A percentile compares a stretch with the other conserved stretches of the same genome.
Conservation (phyloP, 2,888 invertebrate genomes). For the Tenodera sinensis region DNA sequence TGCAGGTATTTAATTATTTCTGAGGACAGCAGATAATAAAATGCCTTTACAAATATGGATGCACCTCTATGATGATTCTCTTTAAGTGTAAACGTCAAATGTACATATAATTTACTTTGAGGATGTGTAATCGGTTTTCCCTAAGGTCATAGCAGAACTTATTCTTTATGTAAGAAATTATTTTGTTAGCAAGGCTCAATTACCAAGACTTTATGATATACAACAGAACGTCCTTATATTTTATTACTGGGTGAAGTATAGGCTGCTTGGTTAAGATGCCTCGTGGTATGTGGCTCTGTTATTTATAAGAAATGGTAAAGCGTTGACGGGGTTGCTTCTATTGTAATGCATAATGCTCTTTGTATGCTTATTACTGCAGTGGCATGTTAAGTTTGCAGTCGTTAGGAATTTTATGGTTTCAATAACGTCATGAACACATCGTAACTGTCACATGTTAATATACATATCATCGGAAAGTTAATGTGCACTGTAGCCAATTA, state of each 20-base stretch:
- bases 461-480: background rate
- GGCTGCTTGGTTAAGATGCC: background rate
- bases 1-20: no score
- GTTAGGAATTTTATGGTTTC: background rate
- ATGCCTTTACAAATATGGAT: no score
- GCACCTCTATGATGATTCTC: no score
- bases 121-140: background rate
- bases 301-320: background rate
- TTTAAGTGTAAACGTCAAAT: no score
- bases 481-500: background rate
- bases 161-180: background rate
- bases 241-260: background rate
- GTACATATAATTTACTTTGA: background rate
- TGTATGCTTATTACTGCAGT: background rate
- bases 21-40: no score
- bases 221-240: background rate
- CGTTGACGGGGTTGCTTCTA: background rate
- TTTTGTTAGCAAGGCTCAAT: background rate
- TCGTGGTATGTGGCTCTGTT: background rate
- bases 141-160: background rate
- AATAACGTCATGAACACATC: background rate
- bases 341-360: background rate
- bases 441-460: background rate
- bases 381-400: background rate
- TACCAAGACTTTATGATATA: background rate